Evolutionary conservation across 2,113 vertebrate species (phyloP), one percentile per base, ranked within the genome.

Genomic region (Clupea harengus): DNA sequence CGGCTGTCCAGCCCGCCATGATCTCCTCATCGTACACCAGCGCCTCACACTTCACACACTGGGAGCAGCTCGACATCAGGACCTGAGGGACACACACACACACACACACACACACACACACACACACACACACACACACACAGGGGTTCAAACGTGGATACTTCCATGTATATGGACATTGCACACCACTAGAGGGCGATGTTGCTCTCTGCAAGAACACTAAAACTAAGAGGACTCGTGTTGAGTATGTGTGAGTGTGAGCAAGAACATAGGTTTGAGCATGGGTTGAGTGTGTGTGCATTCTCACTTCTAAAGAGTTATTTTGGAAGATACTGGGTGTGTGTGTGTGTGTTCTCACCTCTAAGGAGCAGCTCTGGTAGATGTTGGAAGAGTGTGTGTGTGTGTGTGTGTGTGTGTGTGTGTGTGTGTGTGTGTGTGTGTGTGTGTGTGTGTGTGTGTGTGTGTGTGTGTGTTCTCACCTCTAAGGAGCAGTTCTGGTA

Each of bases 21-120:
- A 99, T 98, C 94, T 99, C 97, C 94, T 99, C 98, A 84, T 99
- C 98, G 84, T 99, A 99, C 89, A 99, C 97, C 91, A 99, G 92
- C 50, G 95, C 96, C 88, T 95, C 95, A 92, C 64, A 72, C 64
- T 72, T 72, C 64, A 72, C 64, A 72, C 98, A 99, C 54, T 97
- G 97, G 80, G 98, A 99, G 91, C 98, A 99, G 88, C 98, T 99
- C 86, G 98, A 99, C 97, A 99, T 99, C 91, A 99, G 93, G 81
- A 99, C 98, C 98, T 99, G 86, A 0, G 25, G 50, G 88, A 67
- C 45, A 60, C 25, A 54, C 45, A 84, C 25, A 72, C 18, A 54
- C 11, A 45, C 28, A 72, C n/a, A 72, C 64, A 72, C 20, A 15
- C 22, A 28, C 25, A 28, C 7, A 67, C 64, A 28, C 64, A 32